phyloP scores from a whole-genome alignment of 2,888 invertebrate species.

The Phorcus lineatus region DNA sequence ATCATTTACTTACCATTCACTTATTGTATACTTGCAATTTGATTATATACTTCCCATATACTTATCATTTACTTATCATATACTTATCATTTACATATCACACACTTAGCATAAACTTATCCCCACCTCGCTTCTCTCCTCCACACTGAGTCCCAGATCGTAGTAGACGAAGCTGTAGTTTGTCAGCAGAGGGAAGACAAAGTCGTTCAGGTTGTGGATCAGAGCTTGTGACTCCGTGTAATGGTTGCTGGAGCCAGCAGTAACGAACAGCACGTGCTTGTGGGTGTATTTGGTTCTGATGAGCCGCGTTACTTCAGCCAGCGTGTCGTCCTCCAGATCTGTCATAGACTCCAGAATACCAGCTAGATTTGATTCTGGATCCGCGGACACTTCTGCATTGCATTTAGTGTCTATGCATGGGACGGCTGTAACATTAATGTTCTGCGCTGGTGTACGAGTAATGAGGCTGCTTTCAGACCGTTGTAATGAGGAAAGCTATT shows the following conservation, averaged over 20 bases:
- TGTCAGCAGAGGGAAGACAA: constrained; percentile 5
- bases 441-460: too few species aligned
- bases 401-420: constrained; percentile 12
- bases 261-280: constrained; percentile 19
- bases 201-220: constrained; percentile 21
- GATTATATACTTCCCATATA: too few species aligned
- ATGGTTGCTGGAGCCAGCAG: constrained; percentile 22
- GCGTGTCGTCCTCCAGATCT: background rate
- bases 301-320: background rate
- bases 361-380: background rate
- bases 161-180: constrained; percentile 12
- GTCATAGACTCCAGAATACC: background rate
- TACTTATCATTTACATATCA: too few species aligned
- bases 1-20: too few species aligned
- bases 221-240: constrained; percentile 11
- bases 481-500: too few species aligned
- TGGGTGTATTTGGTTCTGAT: background rate
- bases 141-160: constrained; percentile 11
- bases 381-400: background rate
- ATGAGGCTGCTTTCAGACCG: too few species aligned
- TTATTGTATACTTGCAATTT: too few species aligned
- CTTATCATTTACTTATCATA: too few species aligned
- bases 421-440: background rate
- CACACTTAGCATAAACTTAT: background rate
- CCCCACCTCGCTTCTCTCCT: constrained; percentile 8